Conservation (phyloP, 2,113 vertebrate genomes). For the Hemibagrus wyckioides region DNA sequence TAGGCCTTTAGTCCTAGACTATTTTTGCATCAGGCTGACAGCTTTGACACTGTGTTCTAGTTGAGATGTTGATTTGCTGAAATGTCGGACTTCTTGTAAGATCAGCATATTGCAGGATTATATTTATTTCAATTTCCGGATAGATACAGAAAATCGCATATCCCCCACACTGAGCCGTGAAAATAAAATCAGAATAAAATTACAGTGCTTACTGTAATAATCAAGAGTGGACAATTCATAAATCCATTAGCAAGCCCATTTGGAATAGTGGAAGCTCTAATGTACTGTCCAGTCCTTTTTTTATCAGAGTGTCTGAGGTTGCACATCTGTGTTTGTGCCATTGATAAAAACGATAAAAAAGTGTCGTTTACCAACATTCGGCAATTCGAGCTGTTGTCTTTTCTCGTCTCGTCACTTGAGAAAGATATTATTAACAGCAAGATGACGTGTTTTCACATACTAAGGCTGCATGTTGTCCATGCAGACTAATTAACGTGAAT, state of each 20-base stretch:
- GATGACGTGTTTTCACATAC: background rate
- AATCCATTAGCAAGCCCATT: background rate
- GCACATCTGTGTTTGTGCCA: background rate
- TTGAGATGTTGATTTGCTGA: constrained; percentile 43
- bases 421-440: background rate
- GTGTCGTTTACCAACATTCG: background rate
- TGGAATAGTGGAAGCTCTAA: background rate
- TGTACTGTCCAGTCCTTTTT: background rate
- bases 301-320: background rate
- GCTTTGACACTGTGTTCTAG: constrained; percentile 40
- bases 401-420: background rate
- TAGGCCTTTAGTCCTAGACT: constrained; percentile 37
- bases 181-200: constrained; percentile 9
- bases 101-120: constrained; percentile 28
- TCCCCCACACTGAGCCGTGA: background rate
- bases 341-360: background rate
- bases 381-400: background rate
- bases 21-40: constrained; percentile 32
- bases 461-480: background rate
- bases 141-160: background rate
- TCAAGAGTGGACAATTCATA: background rate
- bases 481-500: background rate
- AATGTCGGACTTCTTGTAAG: constrained; percentile 21
- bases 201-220: background rate
- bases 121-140: constrained; percentile 12